Percentiles rank a stretch among this genome's conserved stretches.
These are phyloP conservation scores for Bombyx mandarina DNA, from an alignment of 1,140 invertebrate genomes.

Conservation along the genomic window DNA sequence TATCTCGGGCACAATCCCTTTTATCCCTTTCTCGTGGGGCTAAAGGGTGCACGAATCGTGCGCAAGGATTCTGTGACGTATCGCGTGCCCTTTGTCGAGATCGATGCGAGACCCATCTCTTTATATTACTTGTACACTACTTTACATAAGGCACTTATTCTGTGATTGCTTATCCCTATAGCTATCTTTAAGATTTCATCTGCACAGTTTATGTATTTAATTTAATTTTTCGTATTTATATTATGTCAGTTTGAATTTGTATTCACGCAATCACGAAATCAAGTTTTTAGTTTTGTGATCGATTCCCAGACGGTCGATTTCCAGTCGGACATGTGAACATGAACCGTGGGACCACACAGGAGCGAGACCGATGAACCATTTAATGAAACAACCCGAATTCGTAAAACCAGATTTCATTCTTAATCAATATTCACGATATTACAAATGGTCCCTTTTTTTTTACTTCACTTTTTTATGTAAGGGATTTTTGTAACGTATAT, in stretches of 20 bases:
- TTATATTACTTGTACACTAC: conserved; percentile 1
- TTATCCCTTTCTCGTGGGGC: conserved; percentile 38
- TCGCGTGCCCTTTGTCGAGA: conserved; percentile 55
- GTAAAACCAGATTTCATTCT: conserved; percentile 62
- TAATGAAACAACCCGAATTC: conserved; percentile 36
- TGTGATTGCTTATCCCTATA: no score
- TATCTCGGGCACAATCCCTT: conserved; percentile 49
- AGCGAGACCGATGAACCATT: conserved; percentile 30
- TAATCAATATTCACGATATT: conserved; percentile 71
- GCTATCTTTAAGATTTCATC: no score
- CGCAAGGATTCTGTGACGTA: conserved; percentile 61
- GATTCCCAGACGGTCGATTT: conserved; percentile 22
- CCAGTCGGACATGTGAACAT: conserved; percentile 16
- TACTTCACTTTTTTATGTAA: conserved; percentile 39
- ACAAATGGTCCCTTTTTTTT: conserved; percentile 58
- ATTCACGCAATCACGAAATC: conserved; percentile 15
- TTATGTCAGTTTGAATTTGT: no score
- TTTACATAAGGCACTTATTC: no score
- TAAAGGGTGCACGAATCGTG: conserved; percentile 57
- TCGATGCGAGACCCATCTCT: conserved; percentile 26
- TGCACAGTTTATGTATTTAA: no score
- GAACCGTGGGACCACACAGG: conserved; percentile 57
- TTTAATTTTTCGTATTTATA: no score
- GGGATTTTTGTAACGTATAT: conserved; percentile 37
- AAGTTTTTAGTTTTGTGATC: conserved; percentile 19